Base-by-base conservation (phyloP, 2,888 invertebrate species). In the Ormyrus nitidulus region DNA sequence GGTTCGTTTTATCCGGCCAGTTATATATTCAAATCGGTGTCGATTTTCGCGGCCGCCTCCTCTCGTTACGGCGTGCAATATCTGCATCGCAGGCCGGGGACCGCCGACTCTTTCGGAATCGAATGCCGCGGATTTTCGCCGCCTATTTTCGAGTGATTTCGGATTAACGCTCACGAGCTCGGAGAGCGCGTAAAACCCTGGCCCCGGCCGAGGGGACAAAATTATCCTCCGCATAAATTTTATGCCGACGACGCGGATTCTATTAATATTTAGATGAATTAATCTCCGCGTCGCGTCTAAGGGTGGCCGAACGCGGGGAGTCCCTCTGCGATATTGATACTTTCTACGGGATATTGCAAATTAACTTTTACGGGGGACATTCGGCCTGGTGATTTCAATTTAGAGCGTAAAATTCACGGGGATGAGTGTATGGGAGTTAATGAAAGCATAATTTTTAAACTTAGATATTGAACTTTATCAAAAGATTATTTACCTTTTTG, bases 1-100 rank as follows among this genome's bases (percentile, higher is more conserved):
- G 89, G 88, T 86, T 89, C 88, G 89, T 88, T 89, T 87, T 89
- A 89, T 88, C 88, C 86, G 64, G 86, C 86, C 89, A 88, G 89
- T 90, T 90, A 89, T 88, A 86, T 88, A 90, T 90, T 89, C 89
- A 89, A 90, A 89, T 89, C 87, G 86, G 84, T 34, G 34, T 84
- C 84, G 79, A 75, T 81, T 82, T 71, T 65, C 77, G 56, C 56
- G 56, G 62, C 59, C 51, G 44, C 46, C 56, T 71, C 54, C 64
- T 68, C 72, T 68, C 72, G 81, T 77, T 77, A 78, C 74, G 62
- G 61, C 58, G 64, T 65, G 34, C 34, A 34, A 34, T 34, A 77
- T 65, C 61, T 70, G 62, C 11, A 70, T 65, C 59, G 49, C 34
- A 34, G 34, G 34, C 34, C 34, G 34, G 34, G 34, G 34, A 3